Conservation (phyloP, 1,140 invertebrate genomes). For the Chironomus tepperi region DNA sequence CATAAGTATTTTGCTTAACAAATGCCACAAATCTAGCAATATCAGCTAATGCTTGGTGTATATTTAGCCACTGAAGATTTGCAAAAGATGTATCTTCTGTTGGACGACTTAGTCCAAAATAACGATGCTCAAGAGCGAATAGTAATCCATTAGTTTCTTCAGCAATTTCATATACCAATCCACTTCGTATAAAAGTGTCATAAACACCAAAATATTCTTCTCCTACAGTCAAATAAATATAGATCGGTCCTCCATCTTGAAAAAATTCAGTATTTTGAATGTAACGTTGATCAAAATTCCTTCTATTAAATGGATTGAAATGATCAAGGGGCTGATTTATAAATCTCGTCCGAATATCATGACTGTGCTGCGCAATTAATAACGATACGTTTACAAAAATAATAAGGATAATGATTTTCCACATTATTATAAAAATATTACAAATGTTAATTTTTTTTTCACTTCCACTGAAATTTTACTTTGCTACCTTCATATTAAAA, state of each 20-base stretch:
- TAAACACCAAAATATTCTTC: not conserved
- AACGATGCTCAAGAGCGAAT: constrained; percentile 55
- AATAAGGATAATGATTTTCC: too few species aligned
- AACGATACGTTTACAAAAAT: too few species aligned
- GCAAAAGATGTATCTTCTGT: constrained; percentile 42
- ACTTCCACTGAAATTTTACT: too few species aligned
- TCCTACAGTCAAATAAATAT: not conserved
- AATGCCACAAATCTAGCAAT: constrained; percentile 40
- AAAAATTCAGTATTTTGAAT: not conserved
- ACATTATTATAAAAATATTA: too few species aligned
- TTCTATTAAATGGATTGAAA: not conserved
- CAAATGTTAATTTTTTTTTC: too few species aligned
- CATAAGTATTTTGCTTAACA: not conserved
- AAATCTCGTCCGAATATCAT: not conserved
- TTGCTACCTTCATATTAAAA: too few species aligned
- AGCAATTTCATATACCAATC: constrained; percentile 39
- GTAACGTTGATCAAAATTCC: not conserved
- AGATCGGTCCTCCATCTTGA: constrained; percentile 11
- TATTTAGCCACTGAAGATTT: constrained; percentile 47
- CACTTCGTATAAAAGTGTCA: constrained; percentile 25
- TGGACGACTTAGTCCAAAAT: constrained; percentile 57
- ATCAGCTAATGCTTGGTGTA: constrained; percentile 63
- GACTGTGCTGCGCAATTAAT: not conserved
- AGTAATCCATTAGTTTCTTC: constrained; percentile 44
- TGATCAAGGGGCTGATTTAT: not conserved